These are phyloP conservation scores for Machimus rusticus DNA, from an alignment of 2,888 invertebrate species.

Conservation along the genomic window DNA sequence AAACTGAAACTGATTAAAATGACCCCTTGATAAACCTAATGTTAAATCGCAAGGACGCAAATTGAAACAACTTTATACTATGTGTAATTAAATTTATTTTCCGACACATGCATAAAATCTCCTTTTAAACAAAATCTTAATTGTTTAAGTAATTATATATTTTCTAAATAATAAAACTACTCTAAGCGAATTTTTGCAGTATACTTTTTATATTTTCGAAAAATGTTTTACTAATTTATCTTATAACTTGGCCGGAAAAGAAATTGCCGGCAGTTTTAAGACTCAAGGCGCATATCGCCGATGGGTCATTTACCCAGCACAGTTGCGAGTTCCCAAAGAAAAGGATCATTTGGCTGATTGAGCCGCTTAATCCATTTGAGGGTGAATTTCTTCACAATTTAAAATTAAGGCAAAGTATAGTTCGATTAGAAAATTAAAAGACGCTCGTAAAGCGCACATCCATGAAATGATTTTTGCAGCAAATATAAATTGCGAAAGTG, in stretches of 20 bases:
- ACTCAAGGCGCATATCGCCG: neutral
- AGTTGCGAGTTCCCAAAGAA: neutral
- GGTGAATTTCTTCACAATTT: neutral
- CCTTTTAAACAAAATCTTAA: too few species aligned
- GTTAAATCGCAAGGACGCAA: too few species aligned
- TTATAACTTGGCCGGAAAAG: neutral
- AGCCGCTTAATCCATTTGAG: neutral
- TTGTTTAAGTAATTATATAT: too few species aligned
- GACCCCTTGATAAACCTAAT: too few species aligned
- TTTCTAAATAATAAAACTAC: too few species aligned
- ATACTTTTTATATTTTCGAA: too few species aligned
- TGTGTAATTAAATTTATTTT: too few species aligned
- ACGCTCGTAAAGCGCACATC: neutral
- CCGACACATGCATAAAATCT: too few species aligned
- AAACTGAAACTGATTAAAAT: too few species aligned
- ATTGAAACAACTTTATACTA: too few species aligned
- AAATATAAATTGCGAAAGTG: slow-evolving; percentile 3
- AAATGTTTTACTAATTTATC: neutral
- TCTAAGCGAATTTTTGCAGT: too few species aligned
- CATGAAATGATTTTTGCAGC: slow-evolving; percentile 14
- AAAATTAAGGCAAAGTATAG: neutral
- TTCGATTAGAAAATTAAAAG: slow-evolving; percentile 28
- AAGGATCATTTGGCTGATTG: neutral
- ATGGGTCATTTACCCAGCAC: neutral
- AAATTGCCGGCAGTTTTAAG: neutral